Conservation (phyloP, 64 coral and sea anemone genomes). For the Exaiptasia diaphana region DNA sequence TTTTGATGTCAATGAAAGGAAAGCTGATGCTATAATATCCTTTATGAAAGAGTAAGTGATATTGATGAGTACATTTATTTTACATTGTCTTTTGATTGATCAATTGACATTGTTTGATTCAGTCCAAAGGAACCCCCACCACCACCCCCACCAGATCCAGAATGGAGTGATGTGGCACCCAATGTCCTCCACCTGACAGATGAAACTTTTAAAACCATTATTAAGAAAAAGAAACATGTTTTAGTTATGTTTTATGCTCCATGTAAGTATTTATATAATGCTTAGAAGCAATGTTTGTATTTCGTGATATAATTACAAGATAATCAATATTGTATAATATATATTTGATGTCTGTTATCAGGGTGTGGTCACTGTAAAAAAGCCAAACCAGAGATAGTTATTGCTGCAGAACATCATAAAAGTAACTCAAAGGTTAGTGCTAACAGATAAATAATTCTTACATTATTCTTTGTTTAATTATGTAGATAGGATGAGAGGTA, state of each 20-base stretch:
- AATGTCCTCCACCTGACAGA: constrained; percentile 75
- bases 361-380: constrained; percentile 99
- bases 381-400: constrained; percentile 83
- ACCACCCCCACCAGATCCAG: constrained; percentile 83
- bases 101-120: not conserved
- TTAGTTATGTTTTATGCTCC: constrained; percentile 99
- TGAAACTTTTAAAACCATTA: constrained; percentile 76
- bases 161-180: constrained; percentile 75
- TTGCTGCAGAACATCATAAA: constrained; percentile 68
- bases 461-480: too few species aligned
- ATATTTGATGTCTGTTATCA: too few species aligned
- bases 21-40: constrained; percentile 77
- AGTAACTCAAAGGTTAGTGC: constrained; percentile 60
- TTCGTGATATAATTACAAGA: not conserved
- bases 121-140: constrained; percentile 97
- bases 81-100: not conserved
- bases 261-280: too few species aligned
- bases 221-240: constrained; percentile 97
- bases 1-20: constrained; percentile 96
- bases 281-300: not conserved
- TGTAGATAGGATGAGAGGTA: too few species aligned
- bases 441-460: too few species aligned
- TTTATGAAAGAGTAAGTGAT: constrained; percentile 98
- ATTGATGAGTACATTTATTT: not conserved
- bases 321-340: too few species aligned